Percentiles rank a stretch among this genome's conserved stretches.
These are phyloP conservation scores for Acleris sparsana DNA, from an alignment of 2,888 invertebrate species.

Conservation along the genomic window DNA sequence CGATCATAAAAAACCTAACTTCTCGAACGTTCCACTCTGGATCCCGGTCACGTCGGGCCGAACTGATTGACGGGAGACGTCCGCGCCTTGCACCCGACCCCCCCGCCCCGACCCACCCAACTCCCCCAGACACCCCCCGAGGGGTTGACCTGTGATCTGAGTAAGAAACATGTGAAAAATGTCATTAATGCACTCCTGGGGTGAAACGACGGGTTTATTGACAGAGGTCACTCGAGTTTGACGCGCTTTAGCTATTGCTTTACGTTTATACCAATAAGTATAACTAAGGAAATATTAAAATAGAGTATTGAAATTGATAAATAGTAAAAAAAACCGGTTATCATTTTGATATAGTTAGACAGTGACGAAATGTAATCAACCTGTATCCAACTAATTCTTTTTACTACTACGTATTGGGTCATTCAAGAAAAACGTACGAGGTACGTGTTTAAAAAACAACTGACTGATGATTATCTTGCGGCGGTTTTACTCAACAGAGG, in stretches of 20 bases:
- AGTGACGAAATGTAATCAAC: too few relatives aligned
- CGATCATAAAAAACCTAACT: constrained; percentile 66
- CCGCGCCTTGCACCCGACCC: constrained; percentile 59
- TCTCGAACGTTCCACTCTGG: constrained; percentile 54
- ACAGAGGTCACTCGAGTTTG: constrained; percentile 31
- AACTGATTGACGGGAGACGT: constrained; percentile 83
- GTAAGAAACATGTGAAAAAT: constrained; percentile 80
- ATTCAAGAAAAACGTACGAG: too few relatives aligned
- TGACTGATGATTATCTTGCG: too few relatives aligned
- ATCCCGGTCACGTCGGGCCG: constrained; percentile 72
- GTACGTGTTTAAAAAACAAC: too few relatives aligned
- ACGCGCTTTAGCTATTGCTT: constrained; percentile 6
- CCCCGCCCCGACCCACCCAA: constrained; percentile 38
- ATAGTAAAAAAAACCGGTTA: too few relatives aligned
- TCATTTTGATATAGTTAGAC: too few relatives aligned
- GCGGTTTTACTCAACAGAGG: too few relatives aligned
- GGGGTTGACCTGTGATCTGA: constrained; percentile 70
- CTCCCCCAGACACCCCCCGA: constrained; percentile 43
- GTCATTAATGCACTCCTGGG: constrained; percentile 78
- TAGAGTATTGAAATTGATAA: too few relatives aligned
- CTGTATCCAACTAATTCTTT: too few relatives aligned
- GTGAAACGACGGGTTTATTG: constrained; percentile 46
- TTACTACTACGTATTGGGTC: too few relatives aligned
- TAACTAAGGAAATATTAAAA: not conserved
- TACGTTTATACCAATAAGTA: not conserved